phyloP scores from a whole-genome alignment of 2,113 vertebrate species.

The Apistogramma diplotaenia region DNA sequence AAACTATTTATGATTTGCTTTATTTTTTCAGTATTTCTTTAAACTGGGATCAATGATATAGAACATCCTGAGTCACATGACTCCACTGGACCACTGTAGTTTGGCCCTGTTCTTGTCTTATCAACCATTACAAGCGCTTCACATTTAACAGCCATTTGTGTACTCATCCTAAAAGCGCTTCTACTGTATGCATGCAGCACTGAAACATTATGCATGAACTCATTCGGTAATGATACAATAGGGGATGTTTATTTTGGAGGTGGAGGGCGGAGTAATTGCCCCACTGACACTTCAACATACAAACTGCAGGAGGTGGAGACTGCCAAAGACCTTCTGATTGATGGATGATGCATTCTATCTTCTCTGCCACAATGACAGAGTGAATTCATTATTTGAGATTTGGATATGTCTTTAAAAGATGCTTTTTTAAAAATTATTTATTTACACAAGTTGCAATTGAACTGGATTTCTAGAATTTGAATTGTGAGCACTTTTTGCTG shows the following conservation, averaged over 20 bases:
- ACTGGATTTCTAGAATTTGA: too few relatives aligned
- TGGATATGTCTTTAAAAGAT: not conserved
- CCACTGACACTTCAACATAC: not conserved
- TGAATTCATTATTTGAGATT: not conserved
- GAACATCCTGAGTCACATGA: not conserved
- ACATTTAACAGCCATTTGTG: not conserved
- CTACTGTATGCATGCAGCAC: not conserved
- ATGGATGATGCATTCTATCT: not conserved
- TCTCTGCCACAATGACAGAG: not conserved
- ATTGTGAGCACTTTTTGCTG: too few relatives aligned
- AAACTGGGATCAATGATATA: not conserved
- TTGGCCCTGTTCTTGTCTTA: not conserved
- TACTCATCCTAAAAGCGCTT: not conserved
- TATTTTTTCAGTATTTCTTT: not conserved
- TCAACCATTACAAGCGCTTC: not conserved
- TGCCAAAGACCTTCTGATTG: not conserved
- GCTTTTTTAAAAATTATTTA: not conserved
- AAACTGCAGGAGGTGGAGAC: not conserved
- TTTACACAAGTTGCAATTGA: not conserved
- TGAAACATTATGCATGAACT: not conserved
- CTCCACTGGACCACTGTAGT: not conserved
- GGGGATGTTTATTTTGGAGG: not conserved
- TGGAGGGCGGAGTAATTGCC: not conserved
- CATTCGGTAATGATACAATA: not conserved
- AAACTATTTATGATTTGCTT: accelerated